Conservation (phyloP, 2,888 invertebrate genomes). For the Pseudoips prasinana region DNA sequence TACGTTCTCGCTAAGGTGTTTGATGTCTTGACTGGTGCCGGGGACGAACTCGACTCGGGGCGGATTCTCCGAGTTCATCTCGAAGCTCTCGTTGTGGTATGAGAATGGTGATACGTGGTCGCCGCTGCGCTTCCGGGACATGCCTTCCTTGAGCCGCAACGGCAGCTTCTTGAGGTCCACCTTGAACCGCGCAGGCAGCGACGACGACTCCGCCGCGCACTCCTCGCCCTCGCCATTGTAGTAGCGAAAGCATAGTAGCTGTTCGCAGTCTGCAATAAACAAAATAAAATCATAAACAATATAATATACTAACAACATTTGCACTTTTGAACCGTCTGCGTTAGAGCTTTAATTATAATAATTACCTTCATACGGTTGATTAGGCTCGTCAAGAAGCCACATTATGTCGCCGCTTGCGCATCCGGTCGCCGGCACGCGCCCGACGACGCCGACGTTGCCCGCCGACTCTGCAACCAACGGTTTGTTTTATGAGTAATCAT, state of each 20-base stretch:
- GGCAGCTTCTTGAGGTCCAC: slow-evolving; percentile 83
- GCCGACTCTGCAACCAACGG: slow-evolving; percentile 64
- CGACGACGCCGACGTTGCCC: slow-evolving; percentile 60
- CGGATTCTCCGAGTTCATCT: slow-evolving; percentile 72
- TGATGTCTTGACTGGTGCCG: slow-evolving; percentile 68
- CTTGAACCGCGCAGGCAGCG: slow-evolving; percentile 69
- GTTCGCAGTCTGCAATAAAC: slow-evolving; percentile 84
- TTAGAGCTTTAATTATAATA: slow-evolving; percentile 24
- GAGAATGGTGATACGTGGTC: slow-evolving; percentile 73
- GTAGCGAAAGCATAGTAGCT: slow-evolving; percentile 86
- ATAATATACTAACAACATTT: background rate
- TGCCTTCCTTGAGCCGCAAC: slow-evolving; percentile 78
- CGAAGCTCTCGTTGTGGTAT: slow-evolving; percentile 77
- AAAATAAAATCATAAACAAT: slow-evolving; percentile 4
- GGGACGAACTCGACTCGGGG: slow-evolving; percentile 66
- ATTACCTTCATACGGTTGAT: slow-evolving; percentile 84
- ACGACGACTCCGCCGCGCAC: slow-evolving; percentile 84
- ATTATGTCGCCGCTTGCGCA: slow-evolving; percentile 83
- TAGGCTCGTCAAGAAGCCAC: slow-evolving; percentile 87
- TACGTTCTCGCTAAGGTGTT: slow-evolving; percentile 75
- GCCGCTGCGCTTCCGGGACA: slow-evolving; percentile 73
- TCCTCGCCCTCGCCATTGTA: slow-evolving; percentile 85
- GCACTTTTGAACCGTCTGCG: background rate
- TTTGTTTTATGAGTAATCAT: background rate
- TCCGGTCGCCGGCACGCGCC: slow-evolving; percentile 80